Evolutionary conservation across 2,797 vertebrate genomes (phyloP).

Genomic region (Columba guinea): DNA sequence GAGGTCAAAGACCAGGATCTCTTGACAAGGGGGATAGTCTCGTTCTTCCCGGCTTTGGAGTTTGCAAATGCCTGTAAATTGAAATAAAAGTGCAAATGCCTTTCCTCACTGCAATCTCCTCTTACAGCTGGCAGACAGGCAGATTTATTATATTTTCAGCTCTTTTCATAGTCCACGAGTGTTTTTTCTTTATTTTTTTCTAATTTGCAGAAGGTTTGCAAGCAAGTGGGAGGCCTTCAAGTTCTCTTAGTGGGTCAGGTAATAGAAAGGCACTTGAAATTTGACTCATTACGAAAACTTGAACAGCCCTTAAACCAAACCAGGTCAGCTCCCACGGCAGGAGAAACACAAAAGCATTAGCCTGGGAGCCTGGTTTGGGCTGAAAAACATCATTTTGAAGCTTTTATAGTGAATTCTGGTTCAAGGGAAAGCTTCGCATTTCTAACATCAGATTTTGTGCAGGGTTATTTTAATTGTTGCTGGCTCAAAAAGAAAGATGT

Average conservation of each 20-base stretch:
- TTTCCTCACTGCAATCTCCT: background rate
- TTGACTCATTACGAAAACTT: rapidly evolving
- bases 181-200: background rate
- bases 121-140: rapidly evolving
- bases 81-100: rapidly evolving
- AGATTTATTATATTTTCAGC: background rate
- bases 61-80: rapidly evolving
- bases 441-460: rapidly evolving
- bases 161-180: rapidly evolving
- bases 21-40: rapidly evolving
- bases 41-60: background rate
- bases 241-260: background rate
- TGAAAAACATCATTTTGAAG: rapidly evolving
- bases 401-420: rapidly evolving
- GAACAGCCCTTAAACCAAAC: background rate
- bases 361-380: background rate
- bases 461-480: background rate
- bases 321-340: background rate
- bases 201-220: background rate
- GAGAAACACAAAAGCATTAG: rapidly evolving
- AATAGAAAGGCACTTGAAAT: background rate
- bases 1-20: background rate
- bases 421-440: background rate
- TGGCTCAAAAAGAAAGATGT: rapidly evolving
- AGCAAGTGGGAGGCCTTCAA: background rate